Base-by-base conservation (phyloP, 2,888 invertebrate genomes). In the Apamea monoglypha region DNA sequence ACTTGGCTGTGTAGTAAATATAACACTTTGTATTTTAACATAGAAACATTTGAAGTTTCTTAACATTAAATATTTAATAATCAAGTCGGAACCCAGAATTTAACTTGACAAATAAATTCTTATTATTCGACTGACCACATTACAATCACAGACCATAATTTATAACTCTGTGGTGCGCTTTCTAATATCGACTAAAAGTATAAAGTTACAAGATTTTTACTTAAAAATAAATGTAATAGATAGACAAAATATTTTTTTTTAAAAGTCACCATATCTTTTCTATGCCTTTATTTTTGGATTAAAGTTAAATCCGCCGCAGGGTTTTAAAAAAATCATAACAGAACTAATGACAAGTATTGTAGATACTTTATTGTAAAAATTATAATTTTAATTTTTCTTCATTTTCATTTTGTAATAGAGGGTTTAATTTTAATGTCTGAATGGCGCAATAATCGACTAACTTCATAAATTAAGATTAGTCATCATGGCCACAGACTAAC, bases 111-210 rank as follows among this genome's bases (percentile, higher is more conserved):
- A 56, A 59, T 59, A 59, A 12, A 18, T 67, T 25, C 12, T 12
- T 70, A 29, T 73, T 66, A 32, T 29, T 84, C 0, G 0, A 36
- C 53, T 70, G 76, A 44, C 64, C 70, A 76, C 82, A 76, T 61
- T 66, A 3, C 0, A 2, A 12, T 10, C 10, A 18, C 66, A 47
- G 64, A 74, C 50, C 18, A 40, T 14, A 44, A 21, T 32, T 21
- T 40, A n/a, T 47, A 7, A 8, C 1, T 10, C 5, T 61, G 76
- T 69, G 82, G 3, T 53, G 74, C 1, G 7, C 25, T 36, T 36
- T 21, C 0, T n/a, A 36, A 32, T 12, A 73, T 84, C 85, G 29
- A 66, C 82, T 82, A 82, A 73, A 36, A 21, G 1, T 3, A 3
- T 4, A 18, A 2, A 44, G 0, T 18, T 18, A 6, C 2, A 21